A percentile compares a stretch with the other conserved stretches of the same genome.
phyloP scores from a whole-genome alignment of 2,113 vertebrate species.

The Excalfactoria chinensis region DNA sequence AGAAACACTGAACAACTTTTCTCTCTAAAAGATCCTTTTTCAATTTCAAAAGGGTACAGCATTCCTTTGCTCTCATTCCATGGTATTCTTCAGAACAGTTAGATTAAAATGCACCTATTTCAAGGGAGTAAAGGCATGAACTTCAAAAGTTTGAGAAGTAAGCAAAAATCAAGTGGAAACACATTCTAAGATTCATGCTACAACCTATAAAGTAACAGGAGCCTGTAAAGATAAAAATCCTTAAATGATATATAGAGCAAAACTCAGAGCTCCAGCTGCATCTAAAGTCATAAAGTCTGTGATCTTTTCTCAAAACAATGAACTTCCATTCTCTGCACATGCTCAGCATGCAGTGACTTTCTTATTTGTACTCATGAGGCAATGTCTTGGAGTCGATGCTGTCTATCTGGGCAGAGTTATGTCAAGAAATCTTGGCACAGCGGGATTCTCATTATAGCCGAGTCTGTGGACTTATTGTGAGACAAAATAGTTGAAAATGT shows the following conservation, averaged over 20 bases:
- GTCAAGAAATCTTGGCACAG: background rate
- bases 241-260: background rate
- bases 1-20: background rate
- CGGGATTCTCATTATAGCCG: background rate
- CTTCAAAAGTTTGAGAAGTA: background rate
- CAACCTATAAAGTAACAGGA: background rate
- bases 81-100: background rate
- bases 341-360: background rate
- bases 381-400: too few relatives aligned
- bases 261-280: background rate
- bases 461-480: background rate
- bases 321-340: background rate
- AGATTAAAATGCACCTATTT: rapidly evolving
- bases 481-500: background rate
- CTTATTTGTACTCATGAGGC: background rate
- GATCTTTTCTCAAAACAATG: background rate
- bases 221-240: background rate
- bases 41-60: rapidly evolving
- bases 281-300: rapidly evolving
- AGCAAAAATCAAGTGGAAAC: background rate
- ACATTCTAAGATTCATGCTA: background rate
- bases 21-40: background rate
- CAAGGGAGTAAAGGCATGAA: rapidly evolving
- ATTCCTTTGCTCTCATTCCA: background rate
- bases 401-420: background rate